phyloP scores from a whole-genome alignment of 1,140 invertebrate species.

The Scylla paramamosain region DNA sequence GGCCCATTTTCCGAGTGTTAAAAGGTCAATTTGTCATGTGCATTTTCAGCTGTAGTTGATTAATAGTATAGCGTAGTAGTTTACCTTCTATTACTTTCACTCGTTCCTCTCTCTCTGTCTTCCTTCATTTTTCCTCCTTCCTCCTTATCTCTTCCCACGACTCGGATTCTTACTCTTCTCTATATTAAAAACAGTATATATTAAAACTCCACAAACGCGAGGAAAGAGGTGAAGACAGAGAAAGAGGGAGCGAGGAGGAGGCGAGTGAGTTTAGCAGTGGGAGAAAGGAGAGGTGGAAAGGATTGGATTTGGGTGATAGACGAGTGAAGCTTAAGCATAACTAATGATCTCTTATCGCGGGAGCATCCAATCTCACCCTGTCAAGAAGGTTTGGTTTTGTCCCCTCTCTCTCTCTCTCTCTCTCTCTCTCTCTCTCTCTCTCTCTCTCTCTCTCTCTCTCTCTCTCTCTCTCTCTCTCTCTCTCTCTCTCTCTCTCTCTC shows the following conservation, averaged over 20 bases:
- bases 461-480: slow-evolving; percentile 2
- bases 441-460: slow-evolving; percentile 3
- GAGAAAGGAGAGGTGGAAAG: neutral
- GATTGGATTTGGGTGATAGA: neutral
- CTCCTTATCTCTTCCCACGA: neutral
- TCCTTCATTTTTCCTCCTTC: neutral
- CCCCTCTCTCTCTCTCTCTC: neutral
- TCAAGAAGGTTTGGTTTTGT: neutral
- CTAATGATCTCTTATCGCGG: slow-evolving; percentile 6
- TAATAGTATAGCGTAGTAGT: no score
- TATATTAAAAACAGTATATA: no score
- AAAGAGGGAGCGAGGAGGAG: neutral
- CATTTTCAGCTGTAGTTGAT: no score
- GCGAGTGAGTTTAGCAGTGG: no score
- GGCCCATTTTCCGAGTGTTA: no score
- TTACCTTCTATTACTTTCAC: neutral
- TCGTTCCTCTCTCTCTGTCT: neutral
- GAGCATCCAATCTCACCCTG: slow-evolving; percentile 18
- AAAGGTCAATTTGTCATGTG: no score
- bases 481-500: slow-evolving; percentile 1
- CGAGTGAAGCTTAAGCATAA: neutral
- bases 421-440: slow-evolving; percentile 3
- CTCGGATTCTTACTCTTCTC: neutral
- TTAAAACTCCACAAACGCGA: no score
- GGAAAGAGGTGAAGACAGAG: neutral